These are phyloP conservation scores for Progne subis DNA, from an alignment of 2,113 vertebrate species.

Conservation along the genomic window DNA sequence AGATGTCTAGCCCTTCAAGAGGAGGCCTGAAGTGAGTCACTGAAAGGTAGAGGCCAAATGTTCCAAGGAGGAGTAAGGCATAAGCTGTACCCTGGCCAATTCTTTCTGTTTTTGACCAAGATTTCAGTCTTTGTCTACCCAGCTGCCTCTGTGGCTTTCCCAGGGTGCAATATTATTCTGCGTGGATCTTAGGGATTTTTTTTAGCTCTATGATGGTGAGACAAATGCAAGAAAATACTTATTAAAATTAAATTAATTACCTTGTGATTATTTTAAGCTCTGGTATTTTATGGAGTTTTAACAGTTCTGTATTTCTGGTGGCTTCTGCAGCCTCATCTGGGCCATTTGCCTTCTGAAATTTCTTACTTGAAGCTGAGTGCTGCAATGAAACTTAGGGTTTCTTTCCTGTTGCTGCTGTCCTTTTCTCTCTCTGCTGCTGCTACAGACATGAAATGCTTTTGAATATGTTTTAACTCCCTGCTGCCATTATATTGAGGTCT, in stretches of 20 bases:
- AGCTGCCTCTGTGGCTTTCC: background rate
- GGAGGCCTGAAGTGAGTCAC: background rate
- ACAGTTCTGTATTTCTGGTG: background rate
- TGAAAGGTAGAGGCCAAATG: background rate
- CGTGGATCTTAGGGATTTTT: fast-evolving
- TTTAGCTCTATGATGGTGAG: background rate
- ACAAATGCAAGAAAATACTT: background rate
- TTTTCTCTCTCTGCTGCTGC: background rate
- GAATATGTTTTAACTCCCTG: background rate
- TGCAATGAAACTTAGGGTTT: background rate
- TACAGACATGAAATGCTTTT: background rate
- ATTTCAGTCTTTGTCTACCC: background rate
- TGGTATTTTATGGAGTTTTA: background rate
- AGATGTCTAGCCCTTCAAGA: background rate
- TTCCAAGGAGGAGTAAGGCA: background rate
- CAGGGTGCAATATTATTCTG: background rate
- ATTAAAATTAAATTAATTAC: background rate
- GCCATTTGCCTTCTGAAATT: background rate
- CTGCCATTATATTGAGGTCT: background rate
- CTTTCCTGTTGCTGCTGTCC: background rate
- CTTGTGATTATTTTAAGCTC: background rate
- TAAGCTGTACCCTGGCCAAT: background rate
- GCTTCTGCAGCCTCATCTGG: background rate
- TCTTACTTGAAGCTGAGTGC: background rate
- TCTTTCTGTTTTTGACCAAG: background rate